Conservation (phyloP, 53 echinoderm and acorn worm genomes). For the Holothuria scabra region DNA sequence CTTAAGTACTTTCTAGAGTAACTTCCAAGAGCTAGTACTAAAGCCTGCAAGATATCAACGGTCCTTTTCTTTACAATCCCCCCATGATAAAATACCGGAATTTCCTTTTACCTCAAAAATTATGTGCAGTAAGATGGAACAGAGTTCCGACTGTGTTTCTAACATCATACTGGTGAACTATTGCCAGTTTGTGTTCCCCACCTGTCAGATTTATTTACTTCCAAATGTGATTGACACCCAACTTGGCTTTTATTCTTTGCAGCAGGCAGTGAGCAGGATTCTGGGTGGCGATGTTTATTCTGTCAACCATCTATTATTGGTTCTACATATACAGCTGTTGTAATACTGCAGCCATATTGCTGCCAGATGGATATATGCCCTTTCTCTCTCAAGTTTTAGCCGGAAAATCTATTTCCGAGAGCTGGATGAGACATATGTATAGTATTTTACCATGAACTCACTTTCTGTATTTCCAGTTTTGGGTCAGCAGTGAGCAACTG, state of each 20-base stretch:
- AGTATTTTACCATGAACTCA: neutral
- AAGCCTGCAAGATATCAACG: too few species aligned
- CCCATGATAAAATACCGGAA: neutral
- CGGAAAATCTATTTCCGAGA: neutral
- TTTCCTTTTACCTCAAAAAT: slow-evolving; percentile 2
- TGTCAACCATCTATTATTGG: slow-evolving; percentile 39
- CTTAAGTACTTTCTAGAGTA: too few species aligned
- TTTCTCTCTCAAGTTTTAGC: neutral
- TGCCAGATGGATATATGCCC: slow-evolving; percentile 28
- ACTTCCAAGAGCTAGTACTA: too few species aligned
- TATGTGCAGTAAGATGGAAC: neutral
- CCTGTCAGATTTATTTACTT: slow-evolving; percentile 40
- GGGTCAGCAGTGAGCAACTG: too few species aligned
- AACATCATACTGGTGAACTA: slow-evolving; percentile 1
- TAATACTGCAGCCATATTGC: slow-evolving; percentile 31
- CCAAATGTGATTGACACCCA: slow-evolving; percentile 27
- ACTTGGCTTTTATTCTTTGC: slow-evolving; percentile 37
- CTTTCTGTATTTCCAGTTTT: too few species aligned
- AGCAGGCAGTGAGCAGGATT: slow-evolving; percentile 30
- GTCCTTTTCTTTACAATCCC: too few species aligned
- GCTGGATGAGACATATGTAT: neutral
- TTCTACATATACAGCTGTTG: slow-evolving; percentile 35
- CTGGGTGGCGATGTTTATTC: slow-evolving; percentile 40
- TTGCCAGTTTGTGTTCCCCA: slow-evolving; percentile 18
- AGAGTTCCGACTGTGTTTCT: slow-evolving; percentile 34